Base-by-base conservation (phyloP, 1,140 invertebrate species). In the Pissodes strobi region DNA sequence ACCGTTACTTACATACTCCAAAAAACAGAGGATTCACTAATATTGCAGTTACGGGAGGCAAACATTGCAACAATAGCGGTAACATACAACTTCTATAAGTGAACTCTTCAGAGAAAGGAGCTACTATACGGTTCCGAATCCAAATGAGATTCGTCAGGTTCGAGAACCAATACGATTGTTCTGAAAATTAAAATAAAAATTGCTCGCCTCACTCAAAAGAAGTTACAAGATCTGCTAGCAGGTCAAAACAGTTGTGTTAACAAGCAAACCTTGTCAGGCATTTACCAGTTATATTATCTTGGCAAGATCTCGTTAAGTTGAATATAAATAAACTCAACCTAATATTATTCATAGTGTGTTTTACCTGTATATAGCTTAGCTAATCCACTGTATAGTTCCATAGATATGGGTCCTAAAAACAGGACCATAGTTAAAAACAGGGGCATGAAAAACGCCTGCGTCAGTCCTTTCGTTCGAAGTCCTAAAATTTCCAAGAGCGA, bases 31-130 rank as follows among this genome's bases (percentile, higher is more conserved):
- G 93, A 72, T 90, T 92, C 62, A 94, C 83, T 66, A 95, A 89
- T 41, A 97, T 86, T 5, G 92, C 88, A 55, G 82, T 86, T 3
- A 84, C 77, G 2, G 88, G 88, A n/a, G 84, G 79, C 69, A 94
- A 88, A 76, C 89, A 91, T 74, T 94, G 91, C 59, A 96, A 78
- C 9, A 98, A 80, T 13, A 97, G 77, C 19, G 94, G 93, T 75
- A 97, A 81, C 92, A 98, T 97, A 76, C 94, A 97, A 0, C 94
- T 93, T 69, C 95, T 83, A 57, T 72, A 78, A 2, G 93, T 93
- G 81, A 95, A 95, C 78, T 98, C 95, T 81, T 98, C 95, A 60
- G 93, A 93, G 22, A 98, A 76, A 9, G 95, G 95, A 9, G 94
- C 95, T 68, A 97, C 90, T 27, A 97, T 78, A 76, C 93, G 88